These are phyloP conservation scores for Pentamera pediparva DNA, from an alignment of 53 echinoderm and acorn worm genomes.

Conservation along the genomic window DNA sequence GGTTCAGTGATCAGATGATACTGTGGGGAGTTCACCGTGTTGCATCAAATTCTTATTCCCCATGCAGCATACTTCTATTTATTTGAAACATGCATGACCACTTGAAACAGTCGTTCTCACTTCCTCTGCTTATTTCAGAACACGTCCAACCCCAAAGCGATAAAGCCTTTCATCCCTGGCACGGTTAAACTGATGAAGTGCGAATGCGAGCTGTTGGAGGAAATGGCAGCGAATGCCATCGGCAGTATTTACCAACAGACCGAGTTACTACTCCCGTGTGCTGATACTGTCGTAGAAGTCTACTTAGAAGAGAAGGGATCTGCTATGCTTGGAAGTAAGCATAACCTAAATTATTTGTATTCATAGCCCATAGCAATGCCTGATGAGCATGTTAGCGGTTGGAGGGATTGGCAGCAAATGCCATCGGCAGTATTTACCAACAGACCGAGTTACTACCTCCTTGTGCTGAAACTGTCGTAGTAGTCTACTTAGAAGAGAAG, in stretches of 20 bases:
- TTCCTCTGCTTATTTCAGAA: too few relatives aligned
- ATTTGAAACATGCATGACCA: too few relatives aligned
- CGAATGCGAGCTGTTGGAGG: constrained; percentile 36
- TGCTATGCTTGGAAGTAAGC: constrained; percentile 54
- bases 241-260: constrained; percentile 47
- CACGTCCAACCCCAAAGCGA: constrained; percentile 22
- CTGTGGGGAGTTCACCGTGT: too few relatives aligned
- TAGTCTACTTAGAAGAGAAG: constrained; percentile 55
- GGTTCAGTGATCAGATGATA: too few relatives aligned
- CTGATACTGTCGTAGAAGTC: constrained; percentile 63
- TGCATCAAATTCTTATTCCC: too few relatives aligned
- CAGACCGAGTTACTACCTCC: constrained; percentile 54
- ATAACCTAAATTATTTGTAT: too few relatives aligned
- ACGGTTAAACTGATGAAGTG: constrained; percentile 51
- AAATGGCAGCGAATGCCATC: constrained; percentile 36
- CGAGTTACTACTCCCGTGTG: constrained; percentile 53
- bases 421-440: constrained; percentile 46
- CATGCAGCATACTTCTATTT: too few relatives aligned
- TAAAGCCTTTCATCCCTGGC: constrained; percentile 61
- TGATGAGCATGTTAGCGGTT: constrained; percentile 43
- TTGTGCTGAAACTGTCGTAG: constrained; percentile 64
- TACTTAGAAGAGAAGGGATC: constrained; percentile 53
- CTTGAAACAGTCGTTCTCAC: too few relatives aligned
- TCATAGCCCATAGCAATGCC: too few relatives aligned
- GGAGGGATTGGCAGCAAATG: constrained; percentile 23